Percentiles rank a stretch among this genome's conserved stretches.
These are phyloP conservation scores for Malacosoma neustria DNA, from an alignment of 2,888 invertebrate species.

Conservation along the genomic window DNA sequence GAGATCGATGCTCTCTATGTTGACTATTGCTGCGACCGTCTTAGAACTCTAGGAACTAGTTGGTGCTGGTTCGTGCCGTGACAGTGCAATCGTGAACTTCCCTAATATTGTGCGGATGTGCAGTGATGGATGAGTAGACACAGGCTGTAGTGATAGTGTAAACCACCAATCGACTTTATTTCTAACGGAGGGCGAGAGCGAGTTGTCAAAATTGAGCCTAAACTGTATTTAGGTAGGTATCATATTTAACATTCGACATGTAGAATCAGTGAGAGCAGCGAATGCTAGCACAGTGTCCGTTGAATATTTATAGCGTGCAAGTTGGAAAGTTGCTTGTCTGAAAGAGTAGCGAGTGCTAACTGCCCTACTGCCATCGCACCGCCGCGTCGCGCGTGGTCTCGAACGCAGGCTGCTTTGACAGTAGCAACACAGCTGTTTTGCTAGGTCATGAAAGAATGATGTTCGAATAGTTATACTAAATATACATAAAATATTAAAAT, in stretches of 20 bases:
- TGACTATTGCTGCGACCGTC: constrained; percentile 37
- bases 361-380: constrained; percentile 18
- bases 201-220: constrained; percentile 73
- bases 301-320: constrained; percentile 62
- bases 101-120: constrained; percentile 67
- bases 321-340: constrained; percentile 53
- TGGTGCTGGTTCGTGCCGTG: constrained; percentile 48
- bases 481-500: too few relatives aligned
- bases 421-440: constrained; percentile 48
- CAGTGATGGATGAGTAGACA: constrained; percentile 72
- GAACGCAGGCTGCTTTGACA: constrained; percentile 2
- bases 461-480: too few relatives aligned
- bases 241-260: constrained; percentile 17
- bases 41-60: constrained; percentile 38
- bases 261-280: constrained; percentile 32
- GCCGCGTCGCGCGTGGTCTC: not conserved
- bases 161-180: constrained; percentile 43
- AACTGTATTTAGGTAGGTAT: constrained; percentile 71
- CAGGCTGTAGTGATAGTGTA: constrained; percentile 46
- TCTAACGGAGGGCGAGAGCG: constrained; percentile 52
- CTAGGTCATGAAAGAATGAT: constrained; percentile 34
- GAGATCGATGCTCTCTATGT: constrained; percentile 19
- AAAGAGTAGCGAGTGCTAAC: constrained; percentile 18
- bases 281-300: constrained; percentile 35
- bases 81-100: constrained; percentile 69